Evolutionary conservation across 2,113 vertebrate genomes (phyloP).

Genomic region (Brachionichthys hirsutus): DNA sequence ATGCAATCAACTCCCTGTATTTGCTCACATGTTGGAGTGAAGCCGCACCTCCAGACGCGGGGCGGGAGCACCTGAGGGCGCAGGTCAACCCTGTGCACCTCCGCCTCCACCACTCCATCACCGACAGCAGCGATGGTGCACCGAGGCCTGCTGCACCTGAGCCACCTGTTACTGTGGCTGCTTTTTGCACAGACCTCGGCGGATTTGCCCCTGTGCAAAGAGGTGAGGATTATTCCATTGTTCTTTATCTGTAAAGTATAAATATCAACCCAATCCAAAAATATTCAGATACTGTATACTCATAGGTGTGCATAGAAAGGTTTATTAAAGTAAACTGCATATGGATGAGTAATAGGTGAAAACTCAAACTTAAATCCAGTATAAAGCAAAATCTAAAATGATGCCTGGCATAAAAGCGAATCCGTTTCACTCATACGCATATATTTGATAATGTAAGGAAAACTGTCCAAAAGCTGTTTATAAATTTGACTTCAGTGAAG

Average conservation of each 20-base stretch:
- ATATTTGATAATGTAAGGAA: neutral
- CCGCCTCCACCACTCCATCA: conserved; percentile 38
- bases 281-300: too few relatives aligned
- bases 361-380: neutral
- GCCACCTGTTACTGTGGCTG: conserved; percentile 41
- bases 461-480: neutral
- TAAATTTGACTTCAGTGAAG: too few relatives aligned
- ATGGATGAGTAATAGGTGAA: neutral
- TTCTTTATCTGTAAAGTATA: too few relatives aligned
- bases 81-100: conserved; percentile 17
- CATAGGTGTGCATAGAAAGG: too few relatives aligned
- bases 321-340: neutral
- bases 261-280: too few relatives aligned
- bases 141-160: conserved; percentile 15
- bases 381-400: neutral
- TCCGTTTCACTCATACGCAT: neutral
- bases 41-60: conserved; percentile 40
- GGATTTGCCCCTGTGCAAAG: conserved; percentile 79
- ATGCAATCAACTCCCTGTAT: conserved; percentile 1
- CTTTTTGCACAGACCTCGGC: conserved; percentile 40
- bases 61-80: conserved; percentile 39
- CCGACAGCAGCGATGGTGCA: conserved; percentile 43
- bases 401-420: neutral
- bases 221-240: conserved; percentile 67
- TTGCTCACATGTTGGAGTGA: neutral